Percentiles rank a stretch among this genome's conserved stretches.
These are phyloP conservation scores for Xenus cinereus DNA, from an alignment of 2,113 vertebrate genomes.

Conservation along the genomic window DNA sequence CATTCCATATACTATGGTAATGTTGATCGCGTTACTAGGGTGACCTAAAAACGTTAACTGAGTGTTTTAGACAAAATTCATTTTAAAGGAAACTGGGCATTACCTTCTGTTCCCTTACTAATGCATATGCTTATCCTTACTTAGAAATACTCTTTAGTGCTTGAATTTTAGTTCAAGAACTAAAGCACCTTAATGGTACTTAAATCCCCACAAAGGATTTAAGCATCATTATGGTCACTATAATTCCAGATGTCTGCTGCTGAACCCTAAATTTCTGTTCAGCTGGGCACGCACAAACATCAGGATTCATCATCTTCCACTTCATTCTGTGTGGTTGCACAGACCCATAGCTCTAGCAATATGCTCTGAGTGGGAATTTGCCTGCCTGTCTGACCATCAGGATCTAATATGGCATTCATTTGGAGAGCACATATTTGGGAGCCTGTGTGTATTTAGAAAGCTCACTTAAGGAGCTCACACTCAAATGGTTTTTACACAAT, in stretches of 20 bases:
- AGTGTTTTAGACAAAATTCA: not conserved
- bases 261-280: not conserved
- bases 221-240: not conserved
- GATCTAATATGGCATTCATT: not conserved
- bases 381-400: not conserved
- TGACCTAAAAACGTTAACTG: slow-evolving; percentile 58
- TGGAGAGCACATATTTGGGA: not conserved
- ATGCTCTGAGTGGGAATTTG: not conserved
- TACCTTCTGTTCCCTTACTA: slow-evolving; percentile 19
- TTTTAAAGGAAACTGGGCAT: slow-evolving; percentile 33
- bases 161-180: not conserved
- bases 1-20: slow-evolving; percentile 10
- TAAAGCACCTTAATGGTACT: not conserved
- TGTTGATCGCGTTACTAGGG: slow-evolving; percentile 39
- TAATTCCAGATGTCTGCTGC: not conserved
- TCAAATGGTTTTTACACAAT: not conserved
- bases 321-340: not conserved
- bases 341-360: not conserved
- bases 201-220: not conserved
- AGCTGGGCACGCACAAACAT: not conserved
- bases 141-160: not conserved
- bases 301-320: not conserved
- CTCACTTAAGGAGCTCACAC: not conserved
- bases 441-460: not conserved
- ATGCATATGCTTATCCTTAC: not conserved